phyloP scores from a whole-genome alignment of 2,888 invertebrate species.

The Crocallis elinguaria region DNA sequence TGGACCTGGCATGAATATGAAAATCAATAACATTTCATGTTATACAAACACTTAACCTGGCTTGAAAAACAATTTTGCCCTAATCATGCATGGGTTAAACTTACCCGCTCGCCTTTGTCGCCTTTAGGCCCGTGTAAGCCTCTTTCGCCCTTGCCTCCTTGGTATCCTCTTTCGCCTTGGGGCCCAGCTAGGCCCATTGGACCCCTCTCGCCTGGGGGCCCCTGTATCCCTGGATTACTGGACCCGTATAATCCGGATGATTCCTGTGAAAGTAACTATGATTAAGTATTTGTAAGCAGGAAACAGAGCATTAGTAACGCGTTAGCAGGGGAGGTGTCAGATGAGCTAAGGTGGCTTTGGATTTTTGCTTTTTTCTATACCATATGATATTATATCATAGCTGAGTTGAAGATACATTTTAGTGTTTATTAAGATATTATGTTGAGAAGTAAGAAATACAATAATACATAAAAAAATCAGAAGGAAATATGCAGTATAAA shows the following conservation, averaged over 20 bases:
- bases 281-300: slow-evolving; percentile 48
- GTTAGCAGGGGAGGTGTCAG: not conserved
- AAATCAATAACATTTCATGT: slow-evolving; percentile 5
- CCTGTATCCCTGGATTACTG: slow-evolving; percentile 86
- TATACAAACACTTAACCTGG: slow-evolving; percentile 7
- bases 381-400: no score
- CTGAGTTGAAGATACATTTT: no score
- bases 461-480: no score
- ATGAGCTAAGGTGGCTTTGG: not conserved
- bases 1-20: not conserved
- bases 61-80: slow-evolving; percentile 23
- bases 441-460: no score
- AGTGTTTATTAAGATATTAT: no score
- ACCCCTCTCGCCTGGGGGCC: slow-evolving; percentile 88
- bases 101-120: slow-evolving; percentile 90
- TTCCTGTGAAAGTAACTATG: slow-evolving; percentile 67
- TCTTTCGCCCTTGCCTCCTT: slow-evolving; percentile 85
- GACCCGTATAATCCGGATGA: slow-evolving; percentile 80
- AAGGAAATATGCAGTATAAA: no score
- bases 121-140: slow-evolving; percentile 87
- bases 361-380: no score
- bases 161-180: slow-evolving; percentile 87
- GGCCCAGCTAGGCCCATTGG: slow-evolving; percentile 87
- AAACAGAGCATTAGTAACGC: slow-evolving; percentile 4
- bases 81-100: slow-evolving; percentile 58